Base-by-base conservation (phyloP, 2,888 invertebrate genomes). In the Neelides folsomi region DNA sequence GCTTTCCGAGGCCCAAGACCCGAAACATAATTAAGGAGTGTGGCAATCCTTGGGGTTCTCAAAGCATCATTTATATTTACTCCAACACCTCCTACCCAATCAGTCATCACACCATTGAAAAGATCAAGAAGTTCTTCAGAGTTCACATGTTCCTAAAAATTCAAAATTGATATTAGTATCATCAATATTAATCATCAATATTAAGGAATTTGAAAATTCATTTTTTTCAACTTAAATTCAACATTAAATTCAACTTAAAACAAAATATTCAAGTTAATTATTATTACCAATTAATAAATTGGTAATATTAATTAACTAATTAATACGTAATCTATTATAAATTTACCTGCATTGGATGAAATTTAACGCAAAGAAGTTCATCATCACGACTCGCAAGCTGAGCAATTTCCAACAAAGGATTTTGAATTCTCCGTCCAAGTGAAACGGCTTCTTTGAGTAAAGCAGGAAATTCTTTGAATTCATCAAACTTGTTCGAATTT, bases 1-100 rank as follows among this genome's bases (percentile, higher is more conserved):
- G 48, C 48, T 19, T 48, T 48, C 9, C 13, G 34, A 2, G 16
- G 9, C 7, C 48, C 48, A 40, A 48, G 16, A n/a, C 48, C 48
- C 19, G 18, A 2, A 7, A 39, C 39, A 27, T 16, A 48, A 13
- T 48, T 38, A 19, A 48, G 40, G 20, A 37, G 9, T 5, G 3
- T 9, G 16, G 40, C 16, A 8, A 12, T 38, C 7, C 40, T 38
- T 8, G 16, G 13, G 6, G 7, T 9, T 6, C 13, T 10, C 10
- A 38, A 9, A 4, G 35, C 48, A 13, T 48, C 38, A 40, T 48
- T 48, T 7, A 48, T 16, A 27, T 48, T 20, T 9, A 48, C 48
- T 3, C 48, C 48, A 40, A 48, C 48, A 10, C 12, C 48, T 12
- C 40, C 8, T 9, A 34, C 34, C 13, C 20, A 27, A 9, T 40